These are phyloP conservation scores for Drosophila ficusphila DNA, from an alignment of 1,140 invertebrate species.

Conservation along the genomic window DNA sequence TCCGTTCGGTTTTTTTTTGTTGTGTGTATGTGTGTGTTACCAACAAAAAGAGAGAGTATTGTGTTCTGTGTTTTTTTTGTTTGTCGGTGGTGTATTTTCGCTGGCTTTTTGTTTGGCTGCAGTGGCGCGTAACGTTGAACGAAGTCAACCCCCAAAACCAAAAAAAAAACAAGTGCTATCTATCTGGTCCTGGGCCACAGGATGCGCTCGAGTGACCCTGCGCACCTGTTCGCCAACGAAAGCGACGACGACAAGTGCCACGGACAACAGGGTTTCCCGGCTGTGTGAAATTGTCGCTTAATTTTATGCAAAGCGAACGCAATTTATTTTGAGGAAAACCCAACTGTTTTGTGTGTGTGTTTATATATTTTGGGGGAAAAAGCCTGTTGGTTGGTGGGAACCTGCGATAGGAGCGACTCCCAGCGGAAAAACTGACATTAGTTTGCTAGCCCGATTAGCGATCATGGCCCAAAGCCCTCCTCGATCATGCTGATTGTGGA, in stretches of 20 bases:
- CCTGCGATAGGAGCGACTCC: slow-evolving; percentile 49
- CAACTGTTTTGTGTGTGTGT: slow-evolving; percentile 7
- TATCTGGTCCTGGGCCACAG: slow-evolving; percentile 50
- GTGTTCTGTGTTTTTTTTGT: slow-evolving; percentile 9
- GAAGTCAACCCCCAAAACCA: slow-evolving; percentile 28
- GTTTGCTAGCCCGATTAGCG: background rate
- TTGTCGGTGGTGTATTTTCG: slow-evolving; percentile 48
- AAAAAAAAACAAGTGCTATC: background rate
- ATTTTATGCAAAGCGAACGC: slow-evolving; percentile 66
- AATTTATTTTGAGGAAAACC: slow-evolving; percentile 36
- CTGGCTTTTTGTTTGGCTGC: slow-evolving; percentile 26
- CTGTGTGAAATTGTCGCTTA: slow-evolving; percentile 47
- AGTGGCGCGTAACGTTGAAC: slow-evolving; percentile 62
- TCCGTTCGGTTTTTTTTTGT: slow-evolving; percentile 9
- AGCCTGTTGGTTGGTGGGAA: slow-evolving; percentile 59
- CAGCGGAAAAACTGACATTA: slow-evolving; percentile 4
- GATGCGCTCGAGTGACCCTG: slow-evolving; percentile 68
- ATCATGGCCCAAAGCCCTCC: background rate
- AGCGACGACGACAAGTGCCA: slow-evolving; percentile 22
- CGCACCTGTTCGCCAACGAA: slow-evolving; percentile 64
- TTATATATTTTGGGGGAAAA: no score
- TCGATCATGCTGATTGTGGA: slow-evolving; percentile 64
- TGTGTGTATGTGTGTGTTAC: background rate
- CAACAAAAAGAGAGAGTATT: no score
- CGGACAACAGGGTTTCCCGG: slow-evolving; percentile 1